Percentiles rank a stretch among this genome's conserved stretches.
Evolutionary conservation across 2,888 invertebrate species (phyloP).

Genomic region (Melanophora roralis): DNA sequence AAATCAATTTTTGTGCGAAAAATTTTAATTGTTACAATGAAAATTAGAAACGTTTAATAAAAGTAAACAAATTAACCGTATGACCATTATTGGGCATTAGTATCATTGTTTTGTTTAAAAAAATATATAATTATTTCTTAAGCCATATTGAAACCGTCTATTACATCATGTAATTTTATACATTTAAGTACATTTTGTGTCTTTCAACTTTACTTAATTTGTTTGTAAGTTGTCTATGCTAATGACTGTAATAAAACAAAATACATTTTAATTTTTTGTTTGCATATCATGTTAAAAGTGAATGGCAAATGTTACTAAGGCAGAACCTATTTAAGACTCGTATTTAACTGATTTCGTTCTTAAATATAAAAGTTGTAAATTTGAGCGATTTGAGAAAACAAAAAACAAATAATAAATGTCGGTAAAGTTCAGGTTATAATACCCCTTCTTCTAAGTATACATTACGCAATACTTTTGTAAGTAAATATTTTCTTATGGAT

Average conservation of each 20-base stretch:
- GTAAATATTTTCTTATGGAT: too few species aligned
- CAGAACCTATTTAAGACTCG: not conserved
- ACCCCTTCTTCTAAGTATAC: too few species aligned
- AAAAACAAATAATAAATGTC: too few species aligned
- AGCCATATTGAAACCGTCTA: not conserved
- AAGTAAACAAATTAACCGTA: not conserved
- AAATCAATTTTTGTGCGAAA: not conserved
- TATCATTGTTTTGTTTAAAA: not conserved
- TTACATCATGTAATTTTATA: constrained; percentile 41
- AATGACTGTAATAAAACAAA: too few species aligned
- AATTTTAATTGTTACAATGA: not conserved
- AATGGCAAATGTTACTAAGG: not conserved
- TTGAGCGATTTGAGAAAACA: too few species aligned
- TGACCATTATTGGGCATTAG: not conserved
- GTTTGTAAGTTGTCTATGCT: too few species aligned
- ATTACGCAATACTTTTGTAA: too few species aligned
- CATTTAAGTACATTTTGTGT: not conserved
- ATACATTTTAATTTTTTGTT: too few species aligned
- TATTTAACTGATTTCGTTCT: not conserved
- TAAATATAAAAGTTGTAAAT: not conserved
- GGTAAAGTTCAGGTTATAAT: too few species aligned
- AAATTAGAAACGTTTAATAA: not conserved
- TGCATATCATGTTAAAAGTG: constrained; percentile 35
- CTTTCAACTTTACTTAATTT: not conserved
- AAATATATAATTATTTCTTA: not conserved